A percentile compares a stretch with the other conserved stretches of the same genome.
These are phyloP conservation scores for Oreochromis spilurus DNA, from an alignment of 2,113 vertebrate genomes.

Conservation along the genomic window DNA sequence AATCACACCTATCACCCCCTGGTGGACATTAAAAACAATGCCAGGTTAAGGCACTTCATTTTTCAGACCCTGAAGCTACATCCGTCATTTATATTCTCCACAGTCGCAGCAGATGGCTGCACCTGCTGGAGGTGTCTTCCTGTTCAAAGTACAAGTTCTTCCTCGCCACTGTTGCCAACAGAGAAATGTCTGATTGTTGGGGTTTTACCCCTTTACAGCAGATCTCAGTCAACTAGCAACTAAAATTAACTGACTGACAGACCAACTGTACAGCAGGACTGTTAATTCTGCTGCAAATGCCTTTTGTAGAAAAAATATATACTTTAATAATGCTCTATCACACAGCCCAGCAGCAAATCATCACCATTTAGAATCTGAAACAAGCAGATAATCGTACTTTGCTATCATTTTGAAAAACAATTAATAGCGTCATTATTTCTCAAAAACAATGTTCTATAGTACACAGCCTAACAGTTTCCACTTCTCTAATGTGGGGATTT, in stretches of 20 bases:
- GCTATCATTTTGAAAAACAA: background rate
- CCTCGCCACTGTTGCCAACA: background rate
- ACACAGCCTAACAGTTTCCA: background rate
- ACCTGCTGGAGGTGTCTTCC: background rate
- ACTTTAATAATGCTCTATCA: background rate
- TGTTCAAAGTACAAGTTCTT: background rate
- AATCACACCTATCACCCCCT: too few relatives aligned
- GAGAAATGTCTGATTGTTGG: background rate
- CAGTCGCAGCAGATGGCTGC: background rate
- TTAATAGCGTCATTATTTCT: background rate
- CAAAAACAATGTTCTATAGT: background rate
- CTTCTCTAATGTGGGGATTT: background rate
- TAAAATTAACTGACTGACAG: background rate
- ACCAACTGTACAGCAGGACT: background rate
- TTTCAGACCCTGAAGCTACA: background rate
- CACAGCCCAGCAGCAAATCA: background rate
- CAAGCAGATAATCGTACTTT: background rate
- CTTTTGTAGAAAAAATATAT: background rate
- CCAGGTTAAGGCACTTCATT: background rate
- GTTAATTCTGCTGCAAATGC: background rate
- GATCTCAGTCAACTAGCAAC: background rate
- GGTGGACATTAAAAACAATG: background rate
- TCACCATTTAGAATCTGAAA: background rate
- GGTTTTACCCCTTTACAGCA: background rate
- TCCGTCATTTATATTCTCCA: background rate